These are phyloP conservation scores for Rutilus rutilus DNA, from an alignment of 2,113 vertebrate genomes.

Conservation along the genomic window DNA sequence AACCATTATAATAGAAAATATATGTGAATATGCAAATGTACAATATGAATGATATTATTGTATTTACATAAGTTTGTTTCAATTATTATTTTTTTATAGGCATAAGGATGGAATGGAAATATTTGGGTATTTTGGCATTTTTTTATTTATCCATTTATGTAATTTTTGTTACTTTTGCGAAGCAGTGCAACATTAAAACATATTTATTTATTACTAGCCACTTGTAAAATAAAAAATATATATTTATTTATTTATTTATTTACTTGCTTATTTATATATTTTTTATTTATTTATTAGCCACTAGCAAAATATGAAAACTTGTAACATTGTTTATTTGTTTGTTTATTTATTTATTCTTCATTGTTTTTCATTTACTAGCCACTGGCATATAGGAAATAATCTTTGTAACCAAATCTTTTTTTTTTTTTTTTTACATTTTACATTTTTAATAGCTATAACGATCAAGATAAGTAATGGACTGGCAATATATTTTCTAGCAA, in stretches of 20 bases:
- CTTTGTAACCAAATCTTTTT: neutral
- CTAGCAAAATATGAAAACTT: neutral
- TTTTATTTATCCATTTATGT: neutral
- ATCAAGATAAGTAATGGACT: neutral
- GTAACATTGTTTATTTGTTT: too few species aligned
- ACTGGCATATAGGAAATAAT: neutral
- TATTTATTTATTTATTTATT: too few species aligned
- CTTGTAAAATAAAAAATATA: too few species aligned
- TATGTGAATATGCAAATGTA: neutral
- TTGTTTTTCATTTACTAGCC: too few species aligned
- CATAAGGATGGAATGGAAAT: neutral
- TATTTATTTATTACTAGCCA: neutral
- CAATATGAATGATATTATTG: too few species aligned
- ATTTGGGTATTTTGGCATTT: neutral
- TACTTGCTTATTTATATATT: too few species aligned
- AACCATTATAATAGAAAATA: neutral
- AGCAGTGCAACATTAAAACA: neutral
- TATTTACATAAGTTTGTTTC: too few species aligned
- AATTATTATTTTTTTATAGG: too few species aligned
- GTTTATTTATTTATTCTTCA: neutral
- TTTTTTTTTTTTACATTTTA: neutral
- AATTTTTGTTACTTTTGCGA: too few species aligned
- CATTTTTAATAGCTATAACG: neutral
- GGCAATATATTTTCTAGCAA: neutral
- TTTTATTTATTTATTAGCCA: neutral